Base-by-base conservation (phyloP, 1,140 invertebrate species). In the Zaprionus davidi region DNA sequence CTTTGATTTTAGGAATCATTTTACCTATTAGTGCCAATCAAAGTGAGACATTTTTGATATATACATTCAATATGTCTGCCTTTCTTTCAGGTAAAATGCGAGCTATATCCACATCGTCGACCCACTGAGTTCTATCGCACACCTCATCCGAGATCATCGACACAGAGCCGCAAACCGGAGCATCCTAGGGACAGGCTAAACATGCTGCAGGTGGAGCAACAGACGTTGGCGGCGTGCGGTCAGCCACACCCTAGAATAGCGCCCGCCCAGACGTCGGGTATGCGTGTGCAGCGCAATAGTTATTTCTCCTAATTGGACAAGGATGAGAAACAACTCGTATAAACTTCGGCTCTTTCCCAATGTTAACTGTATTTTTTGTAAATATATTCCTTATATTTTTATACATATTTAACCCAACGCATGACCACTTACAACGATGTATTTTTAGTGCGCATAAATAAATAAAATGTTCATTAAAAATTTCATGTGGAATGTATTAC, bases 71-170 rank as follows among this genome's bases (percentile, higher is more conserved):
- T n/a, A n/a, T n/a, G n/a, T n/a, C n/a, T n/a, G n/a, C 31, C 31
- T 3, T 22, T 20, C 20, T n/a, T 22, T 4, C 34, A 46, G 31
- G 12, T 1, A 12, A 36, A 15, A 2, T 62, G 67, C 34, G 67
- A 70, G n/a, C 46, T 62, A 22, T 70, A 70, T 53, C 67, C 67
- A 6, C 12, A 7, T 15, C 7, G 7, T 7, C 41, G 67, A 2
- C 0, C 3, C 22, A 70, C 67, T 2, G 20, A 70, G 15, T 70
- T 15, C 12, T 70, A 62, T 53, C 44, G 44, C 4, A 41, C 67
- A 5, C 58, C 46, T 2, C 28, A 53, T 34, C 67, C 67, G 31
- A 13, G 56, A 3, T 12, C 12, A 1, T 70, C 67, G n/a, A 15
- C 28, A 11, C 67, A 70, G n/a, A 62, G 44, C 13, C 67, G 6